Evolutionary conservation across 1,140 invertebrate genomes (phyloP).

Genomic region (Temnothorax curvispinosus): DNA sequence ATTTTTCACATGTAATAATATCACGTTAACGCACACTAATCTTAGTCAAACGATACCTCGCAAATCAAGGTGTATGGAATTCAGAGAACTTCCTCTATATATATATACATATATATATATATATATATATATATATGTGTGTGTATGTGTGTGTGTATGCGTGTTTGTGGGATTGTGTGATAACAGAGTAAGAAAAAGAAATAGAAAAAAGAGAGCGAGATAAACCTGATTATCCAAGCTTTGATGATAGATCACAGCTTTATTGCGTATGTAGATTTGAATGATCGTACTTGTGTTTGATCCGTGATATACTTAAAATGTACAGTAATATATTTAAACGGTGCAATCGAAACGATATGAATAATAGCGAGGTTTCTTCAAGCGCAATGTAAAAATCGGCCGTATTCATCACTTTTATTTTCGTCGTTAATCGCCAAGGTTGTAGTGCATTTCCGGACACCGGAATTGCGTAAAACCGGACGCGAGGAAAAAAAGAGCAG

Average conservation of each 20-base stretch:
- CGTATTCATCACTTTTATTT: neutral
- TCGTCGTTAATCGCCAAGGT: neutral
- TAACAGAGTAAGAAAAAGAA: neutral
- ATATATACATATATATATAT: no score
- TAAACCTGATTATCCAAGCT: neutral
- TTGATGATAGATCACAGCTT: neutral
- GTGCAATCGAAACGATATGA: neutral
- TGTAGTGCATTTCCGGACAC: neutral
- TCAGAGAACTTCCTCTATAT: neutral
- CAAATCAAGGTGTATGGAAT: neutral
- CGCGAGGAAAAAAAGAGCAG: neutral
- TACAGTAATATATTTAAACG: conserved; percentile 3
- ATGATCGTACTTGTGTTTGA: neutral
- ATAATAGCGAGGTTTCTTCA: neutral
- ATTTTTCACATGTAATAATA: conserved; percentile 19
- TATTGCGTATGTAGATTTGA: neutral
- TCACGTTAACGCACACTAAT: neutral
- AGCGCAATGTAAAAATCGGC: neutral
- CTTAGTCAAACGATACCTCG: neutral
- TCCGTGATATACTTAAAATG: neutral
- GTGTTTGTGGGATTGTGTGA: neutral
- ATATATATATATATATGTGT: no score
- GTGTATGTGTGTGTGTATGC: neutral
- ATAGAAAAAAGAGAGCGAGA: neutral
- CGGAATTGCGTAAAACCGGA: neutral